phyloP scores from a whole-genome alignment of 2,888 invertebrate species.

The Nomada fucata region DNA sequence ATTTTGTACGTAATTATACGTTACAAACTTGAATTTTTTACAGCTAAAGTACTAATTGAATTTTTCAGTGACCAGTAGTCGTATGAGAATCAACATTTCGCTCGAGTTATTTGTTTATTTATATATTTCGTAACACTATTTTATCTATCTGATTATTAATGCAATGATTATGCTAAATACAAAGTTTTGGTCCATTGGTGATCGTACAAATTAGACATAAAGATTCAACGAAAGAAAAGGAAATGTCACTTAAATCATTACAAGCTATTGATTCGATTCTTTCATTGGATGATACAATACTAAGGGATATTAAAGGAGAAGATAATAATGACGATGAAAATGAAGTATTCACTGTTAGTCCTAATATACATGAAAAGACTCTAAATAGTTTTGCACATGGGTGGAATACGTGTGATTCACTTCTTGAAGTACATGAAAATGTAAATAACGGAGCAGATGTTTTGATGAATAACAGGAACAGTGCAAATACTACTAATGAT shows the following conservation, averaged over 20 bases:
- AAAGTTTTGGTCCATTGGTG: not conserved
- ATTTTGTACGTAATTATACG: not conserved
- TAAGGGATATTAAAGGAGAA: constrained; percentile 36
- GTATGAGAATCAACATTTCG: not conserved
- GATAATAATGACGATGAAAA: constrained; percentile 2
- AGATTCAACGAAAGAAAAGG: not conserved
- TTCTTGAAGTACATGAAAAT: not conserved
- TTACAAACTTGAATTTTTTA: not conserved
- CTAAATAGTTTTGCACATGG: constrained; percentile 25
- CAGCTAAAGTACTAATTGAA: not conserved
- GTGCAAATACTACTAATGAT: not conserved
- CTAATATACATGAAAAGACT: constrained; percentile 8
- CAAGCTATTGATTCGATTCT: constrained; percentile 53
- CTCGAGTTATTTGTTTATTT: not conserved
- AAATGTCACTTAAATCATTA: constrained; percentile 1
- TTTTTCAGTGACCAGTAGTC: not conserved
- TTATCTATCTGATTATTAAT: not conserved
- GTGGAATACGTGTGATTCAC: constrained; percentile 19
- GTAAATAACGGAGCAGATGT: not conserved
- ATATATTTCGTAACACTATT: not conserved
- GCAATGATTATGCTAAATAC: not conserved
- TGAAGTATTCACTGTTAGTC: not conserved
- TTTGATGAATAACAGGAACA: not conserved
- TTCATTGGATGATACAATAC: constrained; percentile 58
- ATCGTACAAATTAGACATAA: constrained; percentile 4